Percentiles rank a stretch among this genome's conserved stretches.
phyloP scores from a whole-genome alignment of 2,113 vertebrate genomes.

The Callopanchax toddi region DNA sequence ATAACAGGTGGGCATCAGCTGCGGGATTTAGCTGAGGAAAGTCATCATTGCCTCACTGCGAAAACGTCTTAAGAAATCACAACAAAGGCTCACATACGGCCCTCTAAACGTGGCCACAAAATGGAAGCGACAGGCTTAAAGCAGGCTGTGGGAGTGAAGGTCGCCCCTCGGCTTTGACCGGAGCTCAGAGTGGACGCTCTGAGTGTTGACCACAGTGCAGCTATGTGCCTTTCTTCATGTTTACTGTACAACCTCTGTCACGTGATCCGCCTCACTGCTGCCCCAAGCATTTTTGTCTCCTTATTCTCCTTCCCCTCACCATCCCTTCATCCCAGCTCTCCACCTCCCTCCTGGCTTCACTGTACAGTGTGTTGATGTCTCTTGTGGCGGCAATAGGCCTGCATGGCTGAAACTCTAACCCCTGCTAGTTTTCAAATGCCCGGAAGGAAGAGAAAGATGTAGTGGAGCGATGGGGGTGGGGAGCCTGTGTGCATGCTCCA shows the following conservation, averaged over 20 bases:
- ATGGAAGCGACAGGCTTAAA: slow-evolving; percentile 72
- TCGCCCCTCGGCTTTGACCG: slow-evolving; percentile 53
- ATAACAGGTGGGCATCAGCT: slow-evolving; percentile 80
- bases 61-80: slow-evolving; percentile 61
- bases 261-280: slow-evolving; percentile 71
- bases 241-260: slow-evolving; percentile 75
- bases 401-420: slow-evolving; percentile 80
- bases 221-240: slow-evolving; percentile 71
- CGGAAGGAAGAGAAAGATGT: slow-evolving; percentile 80
- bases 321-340: slow-evolving; percentile 66
- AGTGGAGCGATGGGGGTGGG: slow-evolving; percentile 75
- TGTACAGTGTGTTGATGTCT: slow-evolving; percentile 75
- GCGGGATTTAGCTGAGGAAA: slow-evolving; percentile 32
- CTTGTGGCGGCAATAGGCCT: slow-evolving; percentile 70
- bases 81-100: slow-evolving; percentile 79
- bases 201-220: slow-evolving; percentile 63
- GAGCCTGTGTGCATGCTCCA: slow-evolving; percentile 70
- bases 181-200: slow-evolving; percentile 38
- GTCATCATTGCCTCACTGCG: slow-evolving; percentile 31
- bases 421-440: slow-evolving; percentile 81
- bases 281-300: slow-evolving; percentile 72
- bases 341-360: slow-evolving; percentile 77
- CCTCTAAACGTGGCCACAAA: slow-evolving; percentile 73
- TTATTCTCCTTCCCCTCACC: slow-evolving; percentile 56
- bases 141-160: slow-evolving; percentile 67